Evolutionary conservation across 2,113 vertebrate species (phyloP).

Genomic region (Glaucidium brasilianum): DNA sequence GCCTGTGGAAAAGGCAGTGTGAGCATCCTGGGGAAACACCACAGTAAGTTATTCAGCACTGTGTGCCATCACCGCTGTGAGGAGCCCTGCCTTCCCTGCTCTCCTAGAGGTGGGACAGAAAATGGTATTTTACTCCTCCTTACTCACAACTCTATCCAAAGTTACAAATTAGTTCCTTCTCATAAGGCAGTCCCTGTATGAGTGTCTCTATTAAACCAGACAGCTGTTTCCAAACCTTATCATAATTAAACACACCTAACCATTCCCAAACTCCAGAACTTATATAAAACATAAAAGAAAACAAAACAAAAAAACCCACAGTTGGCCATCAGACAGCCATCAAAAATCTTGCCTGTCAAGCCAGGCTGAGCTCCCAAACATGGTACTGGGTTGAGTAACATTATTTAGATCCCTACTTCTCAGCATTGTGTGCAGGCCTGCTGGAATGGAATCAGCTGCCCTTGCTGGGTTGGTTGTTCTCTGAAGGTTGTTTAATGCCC

Average conservation of each 20-base stretch:
- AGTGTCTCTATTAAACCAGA: neutral
- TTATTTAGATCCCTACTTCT: neutral
- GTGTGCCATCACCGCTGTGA: fast-evolving
- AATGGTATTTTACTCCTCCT: neutral
- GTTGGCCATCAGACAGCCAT: neutral
- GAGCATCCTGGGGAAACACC: neutral
- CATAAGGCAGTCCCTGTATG: neutral
- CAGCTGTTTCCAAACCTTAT: neutral
- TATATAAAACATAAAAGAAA: neutral
- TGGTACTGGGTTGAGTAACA: neutral
- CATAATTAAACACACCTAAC: neutral
- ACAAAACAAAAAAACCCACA: neutral
- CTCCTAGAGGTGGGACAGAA: neutral
- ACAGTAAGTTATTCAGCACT: neutral
- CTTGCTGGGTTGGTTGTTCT: neutral
- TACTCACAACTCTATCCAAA: neutral
- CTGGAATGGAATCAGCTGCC: neutral
- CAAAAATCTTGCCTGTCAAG: neutral
- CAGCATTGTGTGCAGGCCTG: neutral
- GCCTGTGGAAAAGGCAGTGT: neutral
- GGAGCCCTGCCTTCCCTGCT: neutral
- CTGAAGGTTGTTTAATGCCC: neutral
- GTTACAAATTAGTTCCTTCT: neutral
- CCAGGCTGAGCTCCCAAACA: neutral
- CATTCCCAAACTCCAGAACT: neutral